These are phyloP conservation scores for Ptychochromis oligacanthus DNA, from an alignment of 2,113 vertebrate species.

Conservation along the genomic window DNA sequence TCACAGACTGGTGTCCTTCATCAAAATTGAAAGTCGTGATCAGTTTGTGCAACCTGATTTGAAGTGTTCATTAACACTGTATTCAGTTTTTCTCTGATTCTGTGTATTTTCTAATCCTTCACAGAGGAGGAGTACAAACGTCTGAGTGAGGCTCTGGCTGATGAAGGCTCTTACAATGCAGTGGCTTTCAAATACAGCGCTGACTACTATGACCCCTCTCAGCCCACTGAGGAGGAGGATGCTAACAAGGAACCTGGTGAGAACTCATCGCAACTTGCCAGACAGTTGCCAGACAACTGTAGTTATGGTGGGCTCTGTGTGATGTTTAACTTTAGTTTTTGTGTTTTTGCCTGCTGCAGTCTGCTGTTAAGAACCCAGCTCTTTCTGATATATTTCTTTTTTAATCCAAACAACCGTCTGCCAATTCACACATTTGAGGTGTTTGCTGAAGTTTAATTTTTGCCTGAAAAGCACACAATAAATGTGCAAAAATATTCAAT, in stretches of 20 bases:
- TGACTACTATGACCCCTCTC: slow-evolving; percentile 98
- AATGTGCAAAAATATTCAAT: not conserved
- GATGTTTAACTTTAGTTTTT: not conserved
- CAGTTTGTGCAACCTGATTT: not conserved
- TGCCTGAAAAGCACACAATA: not conserved
- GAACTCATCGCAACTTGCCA: not conserved
- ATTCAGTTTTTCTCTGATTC: not conserved
- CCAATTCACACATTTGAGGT: not conserved
- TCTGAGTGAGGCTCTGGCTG: slow-evolving; percentile 94
- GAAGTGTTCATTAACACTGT: not conserved
- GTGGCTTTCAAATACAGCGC: slow-evolving; percentile 95
- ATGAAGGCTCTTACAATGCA: slow-evolving; percentile 92
- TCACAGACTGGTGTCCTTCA: not conserved
- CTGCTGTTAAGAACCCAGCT: not conserved
- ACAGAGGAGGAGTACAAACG: slow-evolving; percentile 99
- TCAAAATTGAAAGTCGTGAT: not conserved
- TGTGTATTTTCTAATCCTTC: not conserved
- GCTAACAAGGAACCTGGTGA: slow-evolving; percentile 86
- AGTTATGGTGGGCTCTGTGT: not conserved
- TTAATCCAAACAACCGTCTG: slow-evolving; percentile 6
- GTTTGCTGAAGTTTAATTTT: not conserved
- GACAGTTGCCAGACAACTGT: not conserved
- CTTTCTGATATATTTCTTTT: not conserved
- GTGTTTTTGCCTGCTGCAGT: not conserved
- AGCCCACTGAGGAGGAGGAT: slow-evolving; percentile 97